Evolutionary conservation across 2,888 invertebrate genomes (phyloP), one percentile per base, ranked within the genome.

Genomic region (Pollenia labialis): DNA sequence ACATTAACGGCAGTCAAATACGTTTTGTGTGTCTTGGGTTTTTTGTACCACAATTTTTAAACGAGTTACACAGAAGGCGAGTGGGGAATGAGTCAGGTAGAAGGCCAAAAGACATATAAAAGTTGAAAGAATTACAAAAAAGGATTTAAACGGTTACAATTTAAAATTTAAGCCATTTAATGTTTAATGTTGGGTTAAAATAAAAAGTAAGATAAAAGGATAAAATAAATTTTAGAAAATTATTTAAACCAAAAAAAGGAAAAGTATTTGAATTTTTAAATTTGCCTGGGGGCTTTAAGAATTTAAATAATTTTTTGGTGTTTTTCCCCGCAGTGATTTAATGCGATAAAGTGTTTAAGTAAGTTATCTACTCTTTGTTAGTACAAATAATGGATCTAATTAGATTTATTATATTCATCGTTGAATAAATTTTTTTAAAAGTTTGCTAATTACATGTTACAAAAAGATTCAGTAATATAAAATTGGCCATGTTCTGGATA

Each of bases 51-150:
- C 4, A 32, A 32, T 2, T 1, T 23, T 23, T 23, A 23, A 23
- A 23, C 23, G 23, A 23, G 23, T 23, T 23, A 23, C 23, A 23
- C 1, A 32, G 32, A 32, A 32, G 32, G 32, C 4, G 32, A 6
- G 6, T 32, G 32, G 32, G 0, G 32, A 9, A 23, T 2, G n/a
- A 32, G 16, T 0, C 8, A 52, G 8, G 18, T 8, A 71, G 14
- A 52, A 23, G 14, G 4, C 40, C 42, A 42, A 14, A 12, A 52
- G 54, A 50, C 14, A 72, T 12, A 60, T 40, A 16, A 60, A 44
- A 32, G 32, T 72, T 18, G 48, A 60, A 16, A 74, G 11, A 74
- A 60, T 74, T 60, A 58, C 32, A 42, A 32, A 68, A 52, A 52
- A 60, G 60, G 32, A 40, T 50, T 50, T 62, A 50, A 60, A 48